Evolutionary conservation across 2,888 invertebrate species (phyloP).

Genomic region (Fragum whitleyi): DNA sequence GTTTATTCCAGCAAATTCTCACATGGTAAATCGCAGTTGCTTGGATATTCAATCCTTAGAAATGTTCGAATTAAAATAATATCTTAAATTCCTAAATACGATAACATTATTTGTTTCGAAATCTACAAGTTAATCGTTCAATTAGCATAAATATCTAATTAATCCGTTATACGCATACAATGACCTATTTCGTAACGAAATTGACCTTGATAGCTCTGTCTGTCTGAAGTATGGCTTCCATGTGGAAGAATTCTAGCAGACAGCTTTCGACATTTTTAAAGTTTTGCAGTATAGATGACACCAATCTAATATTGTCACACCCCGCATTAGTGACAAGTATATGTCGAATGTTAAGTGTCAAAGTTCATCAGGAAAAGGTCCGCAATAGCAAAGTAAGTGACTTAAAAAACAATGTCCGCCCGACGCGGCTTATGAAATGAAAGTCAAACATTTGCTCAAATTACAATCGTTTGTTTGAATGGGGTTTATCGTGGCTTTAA

Average conservation of each 20-base stretch:
- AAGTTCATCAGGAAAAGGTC: constrained; percentile 19
- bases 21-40: background rate
- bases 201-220: constrained; percentile 55
- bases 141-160: too few species aligned
- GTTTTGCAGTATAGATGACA: constrained; percentile 13
- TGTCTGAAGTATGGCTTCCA: constrained; percentile 49
- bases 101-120: too few species aligned
- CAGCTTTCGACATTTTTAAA: constrained; percentile 79
- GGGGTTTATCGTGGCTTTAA: too few species aligned
- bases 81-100: too few species aligned
- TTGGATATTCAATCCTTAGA: background rate
- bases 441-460: constrained; percentile 1
- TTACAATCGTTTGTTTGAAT: too few species aligned
- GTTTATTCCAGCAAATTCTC: too few species aligned
- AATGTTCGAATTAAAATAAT: background rate
- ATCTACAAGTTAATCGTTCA: too few species aligned
- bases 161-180: constrained; percentile 3
- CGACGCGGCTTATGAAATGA: constrained; percentile 9
- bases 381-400: constrained; percentile 34
- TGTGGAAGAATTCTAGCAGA: constrained; percentile 46
- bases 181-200: constrained; percentile 12
- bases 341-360: background rate
- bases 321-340: background rate
- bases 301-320: background rate
- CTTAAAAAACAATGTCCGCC: background rate